Conservation (phyloP, 2,888 invertebrate species). For the Notodonta dromedarius region DNA sequence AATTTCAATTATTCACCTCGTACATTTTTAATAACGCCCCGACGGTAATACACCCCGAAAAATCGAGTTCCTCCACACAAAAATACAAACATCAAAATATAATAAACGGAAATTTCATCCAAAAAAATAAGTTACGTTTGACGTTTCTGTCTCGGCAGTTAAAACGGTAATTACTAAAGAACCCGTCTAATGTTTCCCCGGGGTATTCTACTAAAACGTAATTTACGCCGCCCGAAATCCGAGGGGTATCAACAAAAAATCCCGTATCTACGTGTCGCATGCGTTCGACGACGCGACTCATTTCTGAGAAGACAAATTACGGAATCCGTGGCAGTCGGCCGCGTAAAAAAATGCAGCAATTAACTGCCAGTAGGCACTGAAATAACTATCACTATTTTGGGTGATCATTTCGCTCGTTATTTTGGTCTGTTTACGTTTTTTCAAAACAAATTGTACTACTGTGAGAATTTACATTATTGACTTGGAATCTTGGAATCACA, state of each 20-base stretch:
- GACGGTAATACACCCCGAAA: slow-evolving; percentile 21
- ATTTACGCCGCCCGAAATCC: slow-evolving; percentile 78
- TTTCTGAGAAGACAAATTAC: slow-evolving; percentile 84
- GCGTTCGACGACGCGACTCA: slow-evolving; percentile 83
- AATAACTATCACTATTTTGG: slow-evolving; percentile 74
- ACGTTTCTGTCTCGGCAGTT: slow-evolving; percentile 78
- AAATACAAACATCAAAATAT: slow-evolving; percentile 39
- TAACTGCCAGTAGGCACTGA: slow-evolving; percentile 69
- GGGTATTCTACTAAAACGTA: slow-evolving; percentile 79
- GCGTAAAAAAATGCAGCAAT: slow-evolving; percentile 80
- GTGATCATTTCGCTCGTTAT: slow-evolving; percentile 75
- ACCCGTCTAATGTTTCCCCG: slow-evolving; percentile 80
- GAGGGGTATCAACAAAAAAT: slow-evolving; percentile 64
- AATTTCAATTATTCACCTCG: slow-evolving; percentile 61
- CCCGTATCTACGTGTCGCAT: slow-evolving; percentile 76
- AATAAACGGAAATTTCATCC: slow-evolving; percentile 58
- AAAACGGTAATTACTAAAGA: slow-evolving; percentile 80
- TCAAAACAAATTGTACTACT: slow-evolving; percentile 51
- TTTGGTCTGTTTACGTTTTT: slow-evolving; percentile 68
- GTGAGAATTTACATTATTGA: slow-evolving; percentile 56
- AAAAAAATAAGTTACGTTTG: slow-evolving; percentile 73
- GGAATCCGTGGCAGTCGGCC: slow-evolving; percentile 73
- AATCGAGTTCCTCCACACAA: slow-evolving; percentile 15
- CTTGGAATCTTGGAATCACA: slow-evolving; percentile 62
- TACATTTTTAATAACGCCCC: slow-evolving; percentile 48